Base-by-base conservation (phyloP, 2,113 vertebrate genomes). In the Mesoclemmys tuberculata region DNA sequence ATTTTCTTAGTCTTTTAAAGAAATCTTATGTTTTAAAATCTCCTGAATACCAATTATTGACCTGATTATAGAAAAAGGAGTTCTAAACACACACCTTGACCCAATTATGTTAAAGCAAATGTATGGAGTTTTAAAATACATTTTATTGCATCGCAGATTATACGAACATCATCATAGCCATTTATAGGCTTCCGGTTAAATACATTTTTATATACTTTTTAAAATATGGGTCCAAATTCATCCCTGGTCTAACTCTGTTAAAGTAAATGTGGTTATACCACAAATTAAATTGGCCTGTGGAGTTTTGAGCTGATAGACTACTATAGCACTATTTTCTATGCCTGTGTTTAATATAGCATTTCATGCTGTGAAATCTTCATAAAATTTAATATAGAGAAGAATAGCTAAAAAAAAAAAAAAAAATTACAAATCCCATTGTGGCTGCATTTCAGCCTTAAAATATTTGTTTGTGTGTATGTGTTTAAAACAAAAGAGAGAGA, bases 81-180 rank as follows among this genome's bases (percentile, higher is more conserved):
- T 89, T 93, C 96, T 96, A 95, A 97, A 96, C 93, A 82, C 74
- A 85, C 94, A 97, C 61, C 88, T 84, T 71, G 88, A 91, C 84
- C 64, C 93, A 90, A 90, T 95, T 96, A 96, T 95, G 93, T 97
- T 96, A 91, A 97, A 97, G 91, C 31, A 86, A 84, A 92, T 95
- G 96, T 82, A 89, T 95, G 93, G 95, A 94, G 84, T 95, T 96
- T 94, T 95, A 97, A 96, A 98, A 97, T 93, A 90, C 81, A 55
- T 90, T 95, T 97, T 85, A 92, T 61, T 81, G 71, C 92, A 93
- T 94, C 46, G 3, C 0, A 0, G 81, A 90, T 91, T 92, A 5
- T 87, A 93, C 93, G 85, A 97, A 95, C 79, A 87, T 97, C 80
- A 83, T 92, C 90, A 75, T 84, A 84, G 90, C 58, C 85, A 96